A percentile compares a stretch with the other conserved stretches of the same genome.
phyloP scores from a whole-genome alignment of 2,888 invertebrate species.

The Sceliomorpha sp. region DNA sequence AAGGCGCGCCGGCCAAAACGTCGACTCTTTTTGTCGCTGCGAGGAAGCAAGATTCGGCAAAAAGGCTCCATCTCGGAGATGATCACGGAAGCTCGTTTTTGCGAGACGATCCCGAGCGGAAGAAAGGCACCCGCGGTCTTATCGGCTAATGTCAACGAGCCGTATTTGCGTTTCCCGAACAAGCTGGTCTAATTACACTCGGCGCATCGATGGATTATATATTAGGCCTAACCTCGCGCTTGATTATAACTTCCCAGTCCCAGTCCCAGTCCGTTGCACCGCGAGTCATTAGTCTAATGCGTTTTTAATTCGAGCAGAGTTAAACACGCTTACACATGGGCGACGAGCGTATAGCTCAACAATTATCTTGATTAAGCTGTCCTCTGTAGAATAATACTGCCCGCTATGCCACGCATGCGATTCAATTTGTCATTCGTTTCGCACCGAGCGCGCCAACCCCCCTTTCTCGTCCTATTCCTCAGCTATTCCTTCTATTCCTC shows the following conservation, averaged over 20 bases:
- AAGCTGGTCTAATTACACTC: constrained; percentile 3
- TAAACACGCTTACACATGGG: neutral
- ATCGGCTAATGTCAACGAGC: too few relatives aligned
- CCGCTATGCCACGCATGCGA: neutral
- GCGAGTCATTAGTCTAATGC: constrained; percentile 57
- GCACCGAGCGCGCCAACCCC: too few relatives aligned
- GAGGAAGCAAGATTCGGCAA: too few relatives aligned
- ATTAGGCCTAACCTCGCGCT: constrained; percentile 14
- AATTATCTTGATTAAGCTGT: constrained; percentile 59
- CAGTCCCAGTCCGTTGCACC: too few relatives aligned
- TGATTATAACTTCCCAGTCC: constrained; percentile 30
- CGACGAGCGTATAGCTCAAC: constrained; percentile 33
- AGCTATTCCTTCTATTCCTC: too few relatives aligned
- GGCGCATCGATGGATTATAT: constrained; percentile 28
- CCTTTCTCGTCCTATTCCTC: too few relatives aligned
- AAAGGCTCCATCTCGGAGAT: too few relatives aligned
- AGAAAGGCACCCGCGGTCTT: too few relatives aligned
- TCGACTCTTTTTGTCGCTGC: too few relatives aligned
- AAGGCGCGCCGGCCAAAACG: too few relatives aligned
- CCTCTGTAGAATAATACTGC: constrained; percentile 17
- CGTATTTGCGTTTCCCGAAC: neutral
- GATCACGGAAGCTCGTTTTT: too few relatives aligned
- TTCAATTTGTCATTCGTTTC: neutral
- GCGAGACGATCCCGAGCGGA: too few relatives aligned
- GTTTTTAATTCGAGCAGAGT: constrained; percentile 55